These are phyloP conservation scores for Spatulosminthurus flaviceps DNA, from an alignment of 2,888 invertebrate species.

Conservation along the genomic window DNA sequence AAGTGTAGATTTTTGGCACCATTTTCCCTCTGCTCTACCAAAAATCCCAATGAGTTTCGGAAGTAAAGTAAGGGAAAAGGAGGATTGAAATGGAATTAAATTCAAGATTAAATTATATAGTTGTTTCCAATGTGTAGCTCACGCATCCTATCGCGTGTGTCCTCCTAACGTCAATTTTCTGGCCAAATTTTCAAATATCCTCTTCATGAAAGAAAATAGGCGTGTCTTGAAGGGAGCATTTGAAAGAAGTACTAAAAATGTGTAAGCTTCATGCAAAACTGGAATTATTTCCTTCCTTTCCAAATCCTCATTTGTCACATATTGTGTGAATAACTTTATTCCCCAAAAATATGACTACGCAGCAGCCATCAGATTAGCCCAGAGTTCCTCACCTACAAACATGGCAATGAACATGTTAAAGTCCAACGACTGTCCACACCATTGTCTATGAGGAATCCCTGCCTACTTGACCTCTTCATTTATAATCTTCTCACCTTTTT, in stretches of 20 bases:
- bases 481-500: neutral
- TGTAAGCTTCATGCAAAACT: neutral
- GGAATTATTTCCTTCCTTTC: constrained; percentile 5
- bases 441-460: neutral
- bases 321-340: neutral
- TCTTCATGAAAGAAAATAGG: neutral
- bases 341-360: neutral
- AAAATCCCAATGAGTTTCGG: no score
- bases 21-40: no score
- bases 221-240: neutral
- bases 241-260: neutral
- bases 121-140: neutral
- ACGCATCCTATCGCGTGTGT: neutral
- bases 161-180: constrained; percentile 8
- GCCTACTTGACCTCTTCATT: neutral
- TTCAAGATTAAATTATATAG: neutral
- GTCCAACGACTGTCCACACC: neutral
- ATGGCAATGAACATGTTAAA: neutral
- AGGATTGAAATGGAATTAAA: neutral
- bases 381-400: neutral
- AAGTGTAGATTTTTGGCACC: no score
- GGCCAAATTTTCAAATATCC: neutral
- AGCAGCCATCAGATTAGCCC: neutral
- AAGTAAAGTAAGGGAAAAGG: neutral
- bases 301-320: neutral